Evolutionary conservation across 1,140 invertebrate species (phyloP).

Genomic region (Rhopalosiphum maidis): DNA sequence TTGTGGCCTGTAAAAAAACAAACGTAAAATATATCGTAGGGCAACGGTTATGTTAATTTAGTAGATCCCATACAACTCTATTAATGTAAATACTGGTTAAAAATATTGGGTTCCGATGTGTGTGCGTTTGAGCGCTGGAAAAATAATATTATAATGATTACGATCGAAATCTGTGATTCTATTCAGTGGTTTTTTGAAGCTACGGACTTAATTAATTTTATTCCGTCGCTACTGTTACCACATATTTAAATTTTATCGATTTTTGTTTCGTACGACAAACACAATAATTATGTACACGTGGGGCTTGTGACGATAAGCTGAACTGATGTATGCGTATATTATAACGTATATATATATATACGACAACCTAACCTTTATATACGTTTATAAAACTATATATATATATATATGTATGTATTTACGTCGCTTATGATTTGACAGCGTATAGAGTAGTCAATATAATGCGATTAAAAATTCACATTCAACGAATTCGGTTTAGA

Average conservation of each 20-base stretch:
- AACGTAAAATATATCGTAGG: neutral
- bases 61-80: neutral
- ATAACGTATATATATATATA: neutral
- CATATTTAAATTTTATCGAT: constrained; percentile 27
- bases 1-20: neutral
- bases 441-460: neutral
- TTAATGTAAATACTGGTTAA: constrained; percentile 5
- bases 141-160: constrained; percentile 13
- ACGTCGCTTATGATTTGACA: neutral
- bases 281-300: neutral
- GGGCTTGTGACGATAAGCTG: neutral
- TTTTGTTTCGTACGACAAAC: neutral
- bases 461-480: neutral
- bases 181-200: neutral
- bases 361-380: neutral
- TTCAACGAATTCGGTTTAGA: neutral
- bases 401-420: neutral
- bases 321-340: neutral
- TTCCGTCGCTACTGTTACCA: constrained; percentile 31
- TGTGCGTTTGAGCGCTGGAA: neutral
- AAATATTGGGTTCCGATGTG: neutral
- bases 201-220: constrained; percentile 35
- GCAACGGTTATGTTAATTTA: neutral
- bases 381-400: neutral
- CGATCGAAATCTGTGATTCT: constrained; percentile 31